phyloP scores from a whole-genome alignment of 2,797 vertebrate genomes.

The Tauraco hartlaubi region DNA sequence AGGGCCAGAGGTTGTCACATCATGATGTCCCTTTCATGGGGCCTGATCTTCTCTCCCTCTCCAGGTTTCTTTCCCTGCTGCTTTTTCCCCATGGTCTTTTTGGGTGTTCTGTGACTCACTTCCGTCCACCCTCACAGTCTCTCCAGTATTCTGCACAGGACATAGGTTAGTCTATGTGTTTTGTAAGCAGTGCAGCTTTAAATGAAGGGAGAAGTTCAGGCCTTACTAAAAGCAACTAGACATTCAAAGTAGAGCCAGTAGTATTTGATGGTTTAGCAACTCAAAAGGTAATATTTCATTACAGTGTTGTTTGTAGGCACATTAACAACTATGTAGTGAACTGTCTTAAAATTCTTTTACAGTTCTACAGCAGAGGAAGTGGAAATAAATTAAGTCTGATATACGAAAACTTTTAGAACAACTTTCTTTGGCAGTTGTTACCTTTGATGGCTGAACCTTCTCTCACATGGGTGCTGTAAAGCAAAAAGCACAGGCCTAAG shows the following conservation, averaged over 20 bases:
- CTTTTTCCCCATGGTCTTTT: not conserved
- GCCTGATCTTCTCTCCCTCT: not conserved
- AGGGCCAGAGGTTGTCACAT: not conserved
- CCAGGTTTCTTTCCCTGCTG: not conserved
- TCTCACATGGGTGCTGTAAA: not conserved
- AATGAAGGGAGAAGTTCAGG: not conserved
- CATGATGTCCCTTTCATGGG: not conserved
- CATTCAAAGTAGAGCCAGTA: not conserved
- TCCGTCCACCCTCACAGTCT: fast-evolving
- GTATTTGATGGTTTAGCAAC: not conserved
- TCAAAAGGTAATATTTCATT: not conserved
- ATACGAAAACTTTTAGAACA: not conserved
- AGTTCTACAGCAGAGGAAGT: not conserved
- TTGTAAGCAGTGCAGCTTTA: not conserved
- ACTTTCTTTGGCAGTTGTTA: not conserved
- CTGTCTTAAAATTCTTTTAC: not conserved
- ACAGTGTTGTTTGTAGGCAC: not conserved
- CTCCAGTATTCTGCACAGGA: not conserved
- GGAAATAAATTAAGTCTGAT: not conserved
- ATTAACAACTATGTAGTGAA: not conserved
- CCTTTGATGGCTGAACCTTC: not conserved
- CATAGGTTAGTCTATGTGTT: fast-evolving
- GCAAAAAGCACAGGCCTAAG: not conserved
- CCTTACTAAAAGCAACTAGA: not conserved
- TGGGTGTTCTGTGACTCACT: not conserved